Base-by-base conservation (phyloP, 2,888 invertebrate genomes). In the Yponomeuta evonymella region DNA sequence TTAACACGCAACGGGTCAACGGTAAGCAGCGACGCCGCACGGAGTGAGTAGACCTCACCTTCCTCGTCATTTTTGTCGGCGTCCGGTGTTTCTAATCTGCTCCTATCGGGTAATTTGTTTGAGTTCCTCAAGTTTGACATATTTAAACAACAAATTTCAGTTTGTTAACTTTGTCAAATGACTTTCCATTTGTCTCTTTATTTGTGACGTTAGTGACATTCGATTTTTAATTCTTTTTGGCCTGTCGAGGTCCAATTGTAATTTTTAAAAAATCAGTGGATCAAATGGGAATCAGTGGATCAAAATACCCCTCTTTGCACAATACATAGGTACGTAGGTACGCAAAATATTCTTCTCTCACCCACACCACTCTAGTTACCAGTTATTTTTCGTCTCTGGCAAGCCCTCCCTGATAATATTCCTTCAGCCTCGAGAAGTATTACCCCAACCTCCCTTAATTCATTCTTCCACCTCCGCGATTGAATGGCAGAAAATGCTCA, bases 101-200 rank as follows among this genome's bases (percentile, higher is more conserved):
- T 84, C 86, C 85, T 88, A 80, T 89, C 85, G 73, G 86, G 77
- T 83, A 85, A 82, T 88, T 88, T 90, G 76, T 85, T 80, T 81
- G 80, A 81, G 86, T 88, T 89, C 87, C 85, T 90, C 83, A 86
- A 85, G 78, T 87, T 76, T 88, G 90, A 91, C 92, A 92, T 92
- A 88, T 86, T 90, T 86, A 81, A 86, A 90, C 90, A 87, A 87
- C 84, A 85, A 92, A 90, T 92, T 91, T 92, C 88, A 89, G 82
- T 85, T 82, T 84, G 84, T 83, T 81, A 85, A 79, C 83, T 84
- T 87, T 88, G 88, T 89, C 88, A 89, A 89, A 90, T 84, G 80
- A 79, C 83, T 87, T 85, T 85, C 82, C 85, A 87, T 88, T 89
- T 88, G 87, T 88, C 87, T 84, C 81, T 82, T 82, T 81, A 79